Base-by-base conservation (phyloP, 1,140 invertebrate genomes). In the Contarinia nasturtii region DNA sequence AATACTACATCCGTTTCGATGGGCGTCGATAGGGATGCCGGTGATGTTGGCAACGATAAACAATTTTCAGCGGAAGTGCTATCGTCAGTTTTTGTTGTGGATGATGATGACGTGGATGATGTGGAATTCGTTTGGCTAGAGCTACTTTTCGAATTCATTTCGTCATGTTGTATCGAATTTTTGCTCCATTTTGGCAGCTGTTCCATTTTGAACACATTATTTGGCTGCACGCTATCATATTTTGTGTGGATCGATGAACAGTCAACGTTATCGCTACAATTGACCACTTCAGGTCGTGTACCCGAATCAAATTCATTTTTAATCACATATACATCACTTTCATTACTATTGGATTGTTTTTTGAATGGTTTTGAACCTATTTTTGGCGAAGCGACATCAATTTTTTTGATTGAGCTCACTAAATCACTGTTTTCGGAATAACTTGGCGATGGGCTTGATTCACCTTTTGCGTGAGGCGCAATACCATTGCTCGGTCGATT, bases 11-110 rank as follows among this genome's bases (percentile, higher is more conserved):
- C 27, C 27, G 27, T 5, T 65, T 66, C 50, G 67, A 71, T 41
- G 71, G 70, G 27, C 67, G 75, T 52, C 60, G 69, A 2, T 64
- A 73, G 48, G 65, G 76, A 58, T 69, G 77, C 47, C 66, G 85
- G 84, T 59, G 82, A 86, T 48, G 81, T 85, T 21, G 84, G 84
- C 55, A 86, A 80, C 10, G 84, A 43, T 4, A 43, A 63, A 40
- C 59, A 60, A n/a, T 58, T 60, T 36, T 63, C 58, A 44, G 56
- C 57, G 43, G 56, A 55, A 21, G 52, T 57, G 47, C 52, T 37
- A 7, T 51, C 50, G 17, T 61, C 60, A 44, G 58, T 63, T 21
- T 61, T 61, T 14, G 60, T 55, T 33, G 60, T 63, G 12, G 54
- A 53, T 15, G 60, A 60, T 12, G 61, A 63, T 2, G 55, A 57